Base-by-base conservation (phyloP, 37 sponge, comb jelly and placozoan genomes). In the Chondrilla cf. caribensis region DNA sequence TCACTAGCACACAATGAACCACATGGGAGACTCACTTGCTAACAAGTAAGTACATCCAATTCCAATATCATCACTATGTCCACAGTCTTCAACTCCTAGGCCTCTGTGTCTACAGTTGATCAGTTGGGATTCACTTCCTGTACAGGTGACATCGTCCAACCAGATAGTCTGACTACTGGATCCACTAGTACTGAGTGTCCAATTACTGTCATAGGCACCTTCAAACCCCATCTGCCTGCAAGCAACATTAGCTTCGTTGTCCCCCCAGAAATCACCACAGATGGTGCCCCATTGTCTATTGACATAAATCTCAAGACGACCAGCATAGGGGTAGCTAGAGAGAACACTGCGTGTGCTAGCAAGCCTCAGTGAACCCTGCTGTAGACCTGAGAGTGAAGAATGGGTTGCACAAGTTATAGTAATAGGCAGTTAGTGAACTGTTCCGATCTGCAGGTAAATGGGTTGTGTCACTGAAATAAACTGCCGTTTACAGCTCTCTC, bases 61-160 rank as follows among this genome's bases (percentile, higher is more conserved):
- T 19, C 43, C 43, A 73, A 73, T 37, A 73, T 73, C 76, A 39
- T 73, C 76, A 38, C 41, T 40, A 43, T 73, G 76, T n/a, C 3
- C 3, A 40, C 76, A 73, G 44, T 73, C 24, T 25, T 36, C n/a
- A 22, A n/a, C 36, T 19, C 76, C 76, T 21, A 42, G 21, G 6
- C 41, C 41, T 36, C 41, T 38, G 41, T 42, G 44, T 17, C 22
- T 18, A 6, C 76, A 73, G 41, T 39, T 21, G 36, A 42, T 43
- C 18, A 73, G 76, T 73, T 43, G 19, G 1, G 76, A 40, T 37
- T 73, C 76, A 39, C 24, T 36, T 37, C 76, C 76, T 39, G 41
- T 43, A 25, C 76, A 73, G 2, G 24, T 38, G 24, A 73, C 76
- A 73, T 73, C 76, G 41, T 73, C 76, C 76, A 73, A n/a, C 76